Evolutionary conservation across 2,113 vertebrate genomes (phyloP), one percentile per base, ranked within the genome.

Genomic region (Phyllostomus discolor): DNA sequence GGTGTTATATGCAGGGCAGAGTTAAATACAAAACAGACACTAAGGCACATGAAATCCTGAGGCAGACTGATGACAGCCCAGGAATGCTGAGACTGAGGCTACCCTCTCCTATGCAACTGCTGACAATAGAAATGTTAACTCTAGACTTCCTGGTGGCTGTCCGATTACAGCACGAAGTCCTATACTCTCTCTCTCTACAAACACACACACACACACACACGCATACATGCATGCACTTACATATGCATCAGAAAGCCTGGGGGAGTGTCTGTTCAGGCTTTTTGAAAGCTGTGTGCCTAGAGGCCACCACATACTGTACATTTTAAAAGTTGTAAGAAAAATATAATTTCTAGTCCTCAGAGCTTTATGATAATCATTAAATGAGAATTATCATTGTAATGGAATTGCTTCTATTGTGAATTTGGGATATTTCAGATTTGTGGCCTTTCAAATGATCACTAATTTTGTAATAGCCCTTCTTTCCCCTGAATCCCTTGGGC

Each of bases 1-100:
- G 12, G 38, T 43, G 46, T 41, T 84, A 43, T 20, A 72, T 35
- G 24, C 15, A 28, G 52, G 72, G 62, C 78, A 95, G 78, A 76
- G 73, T 64, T 94, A 95, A 97, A 97, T 85, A n/a, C 10, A 11
- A 94, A 97, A 75, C 95, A 97, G 81, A 92, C 57, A 50, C 41
- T 5, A 28, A 93, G 43, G 69, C 82, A 79, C 43, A 19, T 75
- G 95, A 54, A 79, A 35, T 33, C 9, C 2, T 75, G 80, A 95
- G 59, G 85, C 83, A 10, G 57, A 33, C 84, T 73, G 95, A 90
- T 1, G n/a, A 95, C 94, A 96, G 88, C 62, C 48, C 64, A 94
- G 96, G 85, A 95, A 95, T 91, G 75, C 62, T 31, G 93, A 62
- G 83, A 84, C 16, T 17, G 52, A 92, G 88, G 75, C 73, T 5